Evolutionary conservation across 2,888 invertebrate genomes (phyloP).

Genomic region (Erannis defoliaria): DNA sequence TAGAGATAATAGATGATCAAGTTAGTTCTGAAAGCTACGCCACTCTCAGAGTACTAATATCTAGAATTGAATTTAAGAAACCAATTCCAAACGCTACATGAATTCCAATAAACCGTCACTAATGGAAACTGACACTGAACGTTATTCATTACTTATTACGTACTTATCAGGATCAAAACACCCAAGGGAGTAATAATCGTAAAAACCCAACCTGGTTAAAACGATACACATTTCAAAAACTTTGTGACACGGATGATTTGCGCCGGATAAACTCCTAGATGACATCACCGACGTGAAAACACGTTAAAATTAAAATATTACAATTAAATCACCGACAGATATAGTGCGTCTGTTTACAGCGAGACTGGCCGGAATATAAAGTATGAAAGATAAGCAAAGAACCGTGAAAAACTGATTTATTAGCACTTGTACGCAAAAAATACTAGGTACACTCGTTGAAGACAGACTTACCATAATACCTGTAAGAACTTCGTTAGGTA

Average conservation of each 20-base stretch:
- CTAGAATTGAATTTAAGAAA: not conserved
- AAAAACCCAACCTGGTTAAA: slow-evolving; percentile 49
- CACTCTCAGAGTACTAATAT: too few relatives aligned
- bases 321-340: slow-evolving; percentile 44
- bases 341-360: slow-evolving; percentile 41
- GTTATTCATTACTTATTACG: slow-evolving; percentile 8
- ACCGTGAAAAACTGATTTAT: slow-evolving; percentile 14
- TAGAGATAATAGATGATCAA: too few relatives aligned
- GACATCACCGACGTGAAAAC: slow-evolving; percentile 57
- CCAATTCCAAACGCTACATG: not conserved
- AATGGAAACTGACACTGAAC: slow-evolving; percentile 24
- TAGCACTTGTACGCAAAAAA: slow-evolving; percentile 18
- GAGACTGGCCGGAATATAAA: slow-evolving; percentile 37
- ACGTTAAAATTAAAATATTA: slow-evolving; percentile 55
- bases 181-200: slow-evolving; percentile 24
- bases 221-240: slow-evolving; percentile 39
- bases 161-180: slow-evolving; percentile 18
- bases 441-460: not conserved
- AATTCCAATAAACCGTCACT: not conserved
- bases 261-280: slow-evolving; percentile 45
- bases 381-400: slow-evolving; percentile 21
- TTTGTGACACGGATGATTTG: slow-evolving; percentile 34
- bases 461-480: not conserved
- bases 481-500: too few relatives aligned
- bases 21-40: too few relatives aligned